Conservation (phyloP, 2,888 invertebrate genomes). For the Leptopterna dolabrata region DNA sequence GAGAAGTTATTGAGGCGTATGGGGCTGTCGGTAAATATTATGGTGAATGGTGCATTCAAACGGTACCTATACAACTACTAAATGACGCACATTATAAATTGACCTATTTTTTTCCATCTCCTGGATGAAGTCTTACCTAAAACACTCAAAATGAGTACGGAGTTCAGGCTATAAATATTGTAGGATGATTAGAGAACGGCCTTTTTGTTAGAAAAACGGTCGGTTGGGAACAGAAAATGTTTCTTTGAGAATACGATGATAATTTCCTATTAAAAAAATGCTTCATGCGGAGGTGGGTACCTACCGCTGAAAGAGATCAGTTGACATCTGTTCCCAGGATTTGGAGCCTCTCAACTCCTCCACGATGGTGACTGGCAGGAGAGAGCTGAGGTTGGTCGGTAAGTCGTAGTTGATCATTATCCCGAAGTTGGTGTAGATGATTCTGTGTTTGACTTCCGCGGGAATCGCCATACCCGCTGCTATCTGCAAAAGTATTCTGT, state of each 20-base stretch:
- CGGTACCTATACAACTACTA: not conserved
- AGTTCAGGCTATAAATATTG: no score
- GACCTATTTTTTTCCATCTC: no score
- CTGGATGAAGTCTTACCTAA: no score
- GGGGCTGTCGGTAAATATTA: not conserved
- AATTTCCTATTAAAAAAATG: no score
- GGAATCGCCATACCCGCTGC: conserved; percentile 28
- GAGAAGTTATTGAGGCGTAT: not conserved
- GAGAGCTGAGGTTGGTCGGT: conserved; percentile 11
- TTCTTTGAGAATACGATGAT: no score
- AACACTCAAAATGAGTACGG: no score
- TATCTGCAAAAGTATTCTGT: not conserved
- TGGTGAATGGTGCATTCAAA: not conserved
- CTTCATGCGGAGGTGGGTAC: no score
- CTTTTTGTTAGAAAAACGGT: no score
- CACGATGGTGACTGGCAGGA: not conserved
- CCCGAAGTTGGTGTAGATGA: conserved; percentile 33
- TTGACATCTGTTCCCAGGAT: not conserved
- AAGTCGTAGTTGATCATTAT: conserved; percentile 39
- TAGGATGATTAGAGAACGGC: no score
- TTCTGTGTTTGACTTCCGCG: not conserved
- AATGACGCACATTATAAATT: no score
- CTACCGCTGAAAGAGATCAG: not conserved
- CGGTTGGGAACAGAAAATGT: no score
- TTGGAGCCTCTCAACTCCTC: not conserved